These are phyloP conservation scores for Microplitis deprimator DNA, from an alignment of 2,888 invertebrate genomes.

Conservation along the genomic window DNA sequence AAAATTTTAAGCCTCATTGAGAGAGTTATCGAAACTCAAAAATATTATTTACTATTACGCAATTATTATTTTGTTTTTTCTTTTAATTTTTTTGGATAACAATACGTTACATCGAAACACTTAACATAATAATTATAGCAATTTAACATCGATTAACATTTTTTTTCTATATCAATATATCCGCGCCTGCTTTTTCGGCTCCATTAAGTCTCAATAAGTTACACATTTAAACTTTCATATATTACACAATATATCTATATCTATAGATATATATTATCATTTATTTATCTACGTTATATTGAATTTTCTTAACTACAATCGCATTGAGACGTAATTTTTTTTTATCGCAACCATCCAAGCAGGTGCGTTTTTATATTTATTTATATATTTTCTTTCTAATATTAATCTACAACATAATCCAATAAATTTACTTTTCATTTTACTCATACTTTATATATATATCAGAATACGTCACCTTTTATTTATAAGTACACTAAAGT, in stretches of 20 bases:
- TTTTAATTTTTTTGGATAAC: conserved; percentile 31
- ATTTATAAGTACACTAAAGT: neutral
- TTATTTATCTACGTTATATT: conserved; percentile 1
- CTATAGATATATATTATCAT: conserved; percentile 40
- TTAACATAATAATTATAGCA: conserved; percentile 48
- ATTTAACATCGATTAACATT: conserved; percentile 54
- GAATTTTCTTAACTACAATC: conserved; percentile 40
- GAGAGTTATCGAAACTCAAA: conserved; percentile 33
- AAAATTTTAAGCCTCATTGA: neutral
- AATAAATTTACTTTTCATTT: neutral
- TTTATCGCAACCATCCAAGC: conserved; percentile 39
- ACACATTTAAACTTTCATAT: conserved; percentile 19
- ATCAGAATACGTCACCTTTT: neutral
- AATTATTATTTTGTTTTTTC: conserved; percentile 42
- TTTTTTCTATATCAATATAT: conserved; percentile 24
- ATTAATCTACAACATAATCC: neutral
- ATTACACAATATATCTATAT: conserved; percentile 31
- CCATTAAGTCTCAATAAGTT: neutral
- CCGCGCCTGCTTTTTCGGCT: conserved; percentile 26
- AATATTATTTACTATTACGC: conserved; percentile 9
- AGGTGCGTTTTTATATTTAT: conserved; percentile 49
- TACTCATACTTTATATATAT: neutral
- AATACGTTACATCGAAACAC: conserved; percentile 55
- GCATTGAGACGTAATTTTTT: conserved; percentile 38
- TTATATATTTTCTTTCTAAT: conserved; percentile 17